Conservation (phyloP, 1,140 invertebrate genomes). For the Lasioglossum albipes region DNA sequence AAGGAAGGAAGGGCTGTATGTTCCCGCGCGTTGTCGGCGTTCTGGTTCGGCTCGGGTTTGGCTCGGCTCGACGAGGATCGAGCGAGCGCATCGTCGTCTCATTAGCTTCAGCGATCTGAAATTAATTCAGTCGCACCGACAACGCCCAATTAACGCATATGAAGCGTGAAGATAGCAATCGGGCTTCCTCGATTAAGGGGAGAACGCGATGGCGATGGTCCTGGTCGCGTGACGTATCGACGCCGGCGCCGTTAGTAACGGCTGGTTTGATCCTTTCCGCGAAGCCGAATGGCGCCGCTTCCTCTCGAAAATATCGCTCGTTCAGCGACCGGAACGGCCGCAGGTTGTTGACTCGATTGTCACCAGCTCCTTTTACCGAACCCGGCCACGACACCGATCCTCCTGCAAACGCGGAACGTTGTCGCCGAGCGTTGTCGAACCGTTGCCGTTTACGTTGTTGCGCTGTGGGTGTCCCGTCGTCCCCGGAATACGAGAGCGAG, state of each 20-base stretch:
- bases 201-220: constrained; percentile 22
- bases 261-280: constrained; percentile 52
- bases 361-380: constrained; percentile 57
- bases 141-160: constrained; percentile 73
- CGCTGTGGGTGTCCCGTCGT: constrained; percentile 27
- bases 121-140: constrained; percentile 70
- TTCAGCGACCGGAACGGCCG: constrained; percentile 66
- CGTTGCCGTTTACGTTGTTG: not conserved
- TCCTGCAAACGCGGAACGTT: no score
- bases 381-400: constrained; percentile 22
- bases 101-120: constrained; percentile 68
- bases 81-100: constrained; percentile 43
- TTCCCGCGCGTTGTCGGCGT: constrained; percentile 5
- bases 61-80: constrained; percentile 7
- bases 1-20: not conserved
- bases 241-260: constrained; percentile 49
- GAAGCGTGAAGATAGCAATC: constrained; percentile 70
- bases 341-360: constrained; percentile 72
- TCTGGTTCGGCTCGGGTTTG: no score
- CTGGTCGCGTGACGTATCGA: constrained; percentile 33
- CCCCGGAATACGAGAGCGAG: constrained; percentile 31
- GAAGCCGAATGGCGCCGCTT: constrained; percentile 60
- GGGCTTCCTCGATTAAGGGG: constrained; percentile 48
- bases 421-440: not conserved
- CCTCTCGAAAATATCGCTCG: constrained; percentile 67